Base-by-base conservation (phyloP, 2,113 vertebrate genomes). In the Ophthalmolycus amberensis region DNA sequence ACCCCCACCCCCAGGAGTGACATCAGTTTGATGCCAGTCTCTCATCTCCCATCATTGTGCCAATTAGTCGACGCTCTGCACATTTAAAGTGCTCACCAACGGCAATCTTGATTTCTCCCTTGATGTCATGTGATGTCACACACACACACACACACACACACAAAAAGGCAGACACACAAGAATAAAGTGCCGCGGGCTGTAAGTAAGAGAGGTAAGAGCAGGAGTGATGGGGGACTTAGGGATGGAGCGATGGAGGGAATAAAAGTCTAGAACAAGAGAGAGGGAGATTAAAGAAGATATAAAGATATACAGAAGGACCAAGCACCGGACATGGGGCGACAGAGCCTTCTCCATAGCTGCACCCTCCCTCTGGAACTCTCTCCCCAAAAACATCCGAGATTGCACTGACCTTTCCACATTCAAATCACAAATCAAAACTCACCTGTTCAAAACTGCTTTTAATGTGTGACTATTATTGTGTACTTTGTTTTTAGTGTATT, bases 41-140 rank as follows among this genome's bases (percentile, higher is more conserved):
- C 84, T 89, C 79, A 75, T 86, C 75, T 80, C 63, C 60, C 82
- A 80, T 85, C 87, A 84, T 59, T 74, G 63, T 85, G 75, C 87
- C 90, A 89, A 75, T 89, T 90, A 90, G 79, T 75, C 14, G 62
- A 59, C 46, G 7, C 79, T 67, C 38, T 2, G 38, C 80, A 85
- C 84, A 79, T 87, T 80, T 69, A 90, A 79, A 62, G 64, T 52
- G 42, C 77, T 77, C 84, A 84, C 82, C 59, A n/a, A 42, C n/a
- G 37, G 68, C 73, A 59, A 79, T 71, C 71, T 70, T 1, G 18
- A 80, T n/a, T 14, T 81, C 80, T 89, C 83, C 74, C 74, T 69
- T n/a, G 8, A 63, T 79, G 58, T 63, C 12, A 3, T 80, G 34
- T 75, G 40, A 77, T 82, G 72, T 59, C 78, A 32, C 77, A 70